Conservation (phyloP, 2,797 vertebrate species). For the Silurus aristotelis region DNA sequence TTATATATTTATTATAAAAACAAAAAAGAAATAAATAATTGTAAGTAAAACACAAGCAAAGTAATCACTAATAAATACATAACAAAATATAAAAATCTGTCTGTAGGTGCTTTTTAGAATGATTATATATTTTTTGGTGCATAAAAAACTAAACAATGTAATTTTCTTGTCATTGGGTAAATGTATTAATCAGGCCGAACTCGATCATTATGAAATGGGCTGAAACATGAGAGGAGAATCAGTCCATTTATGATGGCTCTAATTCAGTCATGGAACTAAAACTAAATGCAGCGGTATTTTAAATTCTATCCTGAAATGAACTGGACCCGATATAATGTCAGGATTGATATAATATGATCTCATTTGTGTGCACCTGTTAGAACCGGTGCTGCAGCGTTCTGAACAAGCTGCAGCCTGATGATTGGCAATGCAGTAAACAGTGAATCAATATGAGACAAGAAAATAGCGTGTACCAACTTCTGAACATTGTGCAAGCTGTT, state of each 20-base stretch:
- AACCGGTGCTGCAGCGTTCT: not conserved
- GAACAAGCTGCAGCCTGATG: conserved; percentile 1
- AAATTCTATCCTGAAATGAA: not conserved
- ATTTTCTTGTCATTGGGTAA: not conserved
- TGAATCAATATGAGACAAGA: not conserved
- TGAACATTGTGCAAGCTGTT: not conserved
- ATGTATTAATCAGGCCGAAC: not conserved
- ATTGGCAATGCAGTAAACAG: not conserved
- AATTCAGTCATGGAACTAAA: not conserved
- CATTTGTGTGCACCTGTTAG: not conserved
- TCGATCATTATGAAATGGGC: not conserved
- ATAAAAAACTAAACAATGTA: not conserved
- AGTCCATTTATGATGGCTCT: not conserved
- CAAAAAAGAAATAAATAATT: not conserved
- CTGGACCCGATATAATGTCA: not conserved
- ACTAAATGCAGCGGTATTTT: not conserved
- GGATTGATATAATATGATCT: conserved; percentile 2
- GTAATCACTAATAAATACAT: not conserved
- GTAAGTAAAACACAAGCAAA: not conserved
- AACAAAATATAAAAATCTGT: not conserved
- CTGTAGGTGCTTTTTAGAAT: not conserved
- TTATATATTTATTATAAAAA: not conserved
- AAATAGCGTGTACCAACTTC: not conserved
- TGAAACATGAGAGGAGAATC: not conserved
- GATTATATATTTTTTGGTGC: not conserved